These are phyloP conservation scores for Muscicapa comitata DNA, from an alignment of 2,797 vertebrate species.

Conservation along the genomic window DNA sequence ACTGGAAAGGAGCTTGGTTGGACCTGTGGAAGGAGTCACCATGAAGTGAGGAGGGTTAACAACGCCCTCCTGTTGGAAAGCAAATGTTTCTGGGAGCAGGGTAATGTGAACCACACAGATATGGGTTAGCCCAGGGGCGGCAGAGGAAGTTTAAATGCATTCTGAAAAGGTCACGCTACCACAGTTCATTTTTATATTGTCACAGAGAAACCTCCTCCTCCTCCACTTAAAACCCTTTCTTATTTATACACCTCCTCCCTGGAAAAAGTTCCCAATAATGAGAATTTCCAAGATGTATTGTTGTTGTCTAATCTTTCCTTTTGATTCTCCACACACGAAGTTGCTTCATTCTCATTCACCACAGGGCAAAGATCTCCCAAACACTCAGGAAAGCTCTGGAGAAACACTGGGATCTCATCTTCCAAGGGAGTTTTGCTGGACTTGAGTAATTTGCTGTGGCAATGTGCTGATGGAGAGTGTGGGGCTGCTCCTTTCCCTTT, in stretches of 20 bases:
- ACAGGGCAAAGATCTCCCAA: neutral
- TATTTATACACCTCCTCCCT: neutral
- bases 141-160: conserved; percentile 38
- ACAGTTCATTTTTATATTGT: conserved; percentile 21
- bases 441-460: neutral
- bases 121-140: neutral
- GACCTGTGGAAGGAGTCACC: neutral
- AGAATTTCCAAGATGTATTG: neutral
- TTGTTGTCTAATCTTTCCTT: neutral
- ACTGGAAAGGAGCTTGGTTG: neutral
- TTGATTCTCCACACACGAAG: neutral
- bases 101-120: conserved; percentile 48
- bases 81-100: conserved; percentile 1
- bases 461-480: neutral
- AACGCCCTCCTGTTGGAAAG: neutral
- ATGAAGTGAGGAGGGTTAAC: neutral
- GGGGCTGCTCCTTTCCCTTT: neutral
- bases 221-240: neutral
- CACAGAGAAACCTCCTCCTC: neutral
- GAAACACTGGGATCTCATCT: neutral
- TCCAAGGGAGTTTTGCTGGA: neutral
- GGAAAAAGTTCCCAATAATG: neutral
- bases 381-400: neutral
- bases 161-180: neutral
- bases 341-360: neutral